Conservation (phyloP, 2,888 invertebrate genomes). For the Phrixothrix hirtus region DNA sequence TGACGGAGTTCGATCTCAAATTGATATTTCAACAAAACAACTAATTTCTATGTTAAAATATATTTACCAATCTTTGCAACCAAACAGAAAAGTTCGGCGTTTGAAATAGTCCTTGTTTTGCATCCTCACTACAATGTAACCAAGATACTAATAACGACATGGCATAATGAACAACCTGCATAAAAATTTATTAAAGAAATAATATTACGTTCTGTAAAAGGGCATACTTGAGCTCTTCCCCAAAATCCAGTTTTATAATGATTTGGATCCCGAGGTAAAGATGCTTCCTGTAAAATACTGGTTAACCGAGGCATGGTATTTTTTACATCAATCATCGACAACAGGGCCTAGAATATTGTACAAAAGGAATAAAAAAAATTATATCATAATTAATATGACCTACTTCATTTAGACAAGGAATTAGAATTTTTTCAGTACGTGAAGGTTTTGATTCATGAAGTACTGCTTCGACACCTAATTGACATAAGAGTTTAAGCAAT, state of each 20-base stretch:
- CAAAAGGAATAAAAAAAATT: too few species aligned
- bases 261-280: constrained; percentile 76
- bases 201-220: neutral
- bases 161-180: constrained; percentile 82
- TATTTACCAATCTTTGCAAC: constrained; percentile 72
- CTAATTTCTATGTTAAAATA: neutral
- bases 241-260: constrained; percentile 91
- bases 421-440: constrained; percentile 65
- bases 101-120: constrained; percentile 75
- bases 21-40: too few species aligned
- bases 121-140: constrained; percentile 84
- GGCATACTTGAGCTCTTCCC: constrained; percentile 79
- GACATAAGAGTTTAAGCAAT: constrained; percentile 81
- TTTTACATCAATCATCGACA: constrained; percentile 85
- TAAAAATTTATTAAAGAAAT: constrained; percentile 9
- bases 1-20: too few species aligned
- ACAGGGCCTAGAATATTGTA: constrained; percentile 62
- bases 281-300: constrained; percentile 85
- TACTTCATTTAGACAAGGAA: constrained; percentile 74
- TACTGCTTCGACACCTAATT: constrained; percentile 74
- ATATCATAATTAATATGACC: too few species aligned
- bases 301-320: constrained; percentile 82
- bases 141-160: constrained; percentile 91
- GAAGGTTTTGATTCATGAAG: constrained; percentile 48
- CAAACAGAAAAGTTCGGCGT: constrained; percentile 76